Conservation (phyloP, 2,888 invertebrate species). For the Bugula neritina region DNA sequence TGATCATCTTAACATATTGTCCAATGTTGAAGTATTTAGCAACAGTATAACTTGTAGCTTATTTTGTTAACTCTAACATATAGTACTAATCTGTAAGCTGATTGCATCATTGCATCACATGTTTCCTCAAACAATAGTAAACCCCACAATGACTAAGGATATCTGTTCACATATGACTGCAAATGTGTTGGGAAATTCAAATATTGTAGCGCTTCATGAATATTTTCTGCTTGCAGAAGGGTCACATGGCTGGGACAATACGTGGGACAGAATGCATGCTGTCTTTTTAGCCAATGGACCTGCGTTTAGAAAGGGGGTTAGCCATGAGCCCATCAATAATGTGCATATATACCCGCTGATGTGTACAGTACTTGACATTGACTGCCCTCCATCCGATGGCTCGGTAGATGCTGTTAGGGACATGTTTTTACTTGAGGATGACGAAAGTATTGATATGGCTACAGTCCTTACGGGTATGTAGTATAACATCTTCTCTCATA, state of each 20-base stretch:
- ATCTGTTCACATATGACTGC: no score
- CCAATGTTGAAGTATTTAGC: no score
- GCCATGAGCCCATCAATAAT: constrained; percentile 40
- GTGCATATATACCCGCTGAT: constrained; percentile 50
- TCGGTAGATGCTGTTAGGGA: constrained; percentile 35
- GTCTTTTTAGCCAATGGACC: constrained; percentile 66
- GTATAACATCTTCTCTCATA: no score
- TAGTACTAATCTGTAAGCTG: no score
- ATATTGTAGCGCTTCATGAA: no score
- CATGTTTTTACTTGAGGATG: constrained; percentile 31
- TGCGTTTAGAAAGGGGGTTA: constrained; percentile 40
- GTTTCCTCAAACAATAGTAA: no score
- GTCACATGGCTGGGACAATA: constrained; percentile 55
- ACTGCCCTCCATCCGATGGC: constrained; percentile 47
- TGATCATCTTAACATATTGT: no score
- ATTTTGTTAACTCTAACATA: no score
- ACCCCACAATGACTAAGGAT: no score
- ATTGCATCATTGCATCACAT: no score
- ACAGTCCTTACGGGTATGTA: not conserved
- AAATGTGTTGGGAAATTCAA: no score
- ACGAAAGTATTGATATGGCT: not conserved
- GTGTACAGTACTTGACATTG: constrained; percentile 43
- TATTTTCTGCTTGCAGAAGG: constrained; percentile 39
- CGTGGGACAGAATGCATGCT: constrained; percentile 61
- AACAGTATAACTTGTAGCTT: no score